Evolutionary conservation across 2,797 vertebrate genomes (phyloP).

Genomic region (Ficedula albicollis): DNA sequence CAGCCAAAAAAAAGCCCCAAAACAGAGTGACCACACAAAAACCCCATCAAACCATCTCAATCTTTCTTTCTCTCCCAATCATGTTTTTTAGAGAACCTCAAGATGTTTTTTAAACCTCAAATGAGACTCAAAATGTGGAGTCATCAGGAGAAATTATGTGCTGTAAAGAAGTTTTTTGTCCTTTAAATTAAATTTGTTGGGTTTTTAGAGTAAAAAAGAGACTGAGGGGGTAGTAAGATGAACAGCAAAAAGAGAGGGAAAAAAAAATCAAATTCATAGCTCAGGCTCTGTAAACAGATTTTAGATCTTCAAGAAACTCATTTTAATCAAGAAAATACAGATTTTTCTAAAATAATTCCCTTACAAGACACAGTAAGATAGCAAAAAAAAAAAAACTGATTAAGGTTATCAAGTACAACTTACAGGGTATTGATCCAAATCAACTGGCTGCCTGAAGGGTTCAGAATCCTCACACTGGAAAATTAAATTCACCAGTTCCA

Average conservation of each 20-base stretch:
- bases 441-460: constrained; percentile 93
- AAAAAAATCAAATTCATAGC: not conserved
- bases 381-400: not conserved
- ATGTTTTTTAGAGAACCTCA: not conserved
- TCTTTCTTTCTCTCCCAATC: not conserved
- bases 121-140: not conserved
- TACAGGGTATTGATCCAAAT: constrained; percentile 91
- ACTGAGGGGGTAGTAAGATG: accelerated
- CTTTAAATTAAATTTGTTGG: not conserved
- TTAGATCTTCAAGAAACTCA: not conserved
- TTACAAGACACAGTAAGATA: not conserved
- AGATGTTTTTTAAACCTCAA: not conserved
- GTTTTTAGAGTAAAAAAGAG: not conserved
- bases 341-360: not conserved
- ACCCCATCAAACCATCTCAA: not conserved
- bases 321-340: not conserved
- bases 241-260: not conserved
- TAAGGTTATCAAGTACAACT: constrained; percentile 34
- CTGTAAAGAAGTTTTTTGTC: not conserved
- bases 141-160: not conserved
- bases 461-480: constrained; percentile 97
- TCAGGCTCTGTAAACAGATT: not conserved
- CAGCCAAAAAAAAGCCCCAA: not conserved
- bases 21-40: accelerated
- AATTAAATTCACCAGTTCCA: constrained; percentile 88